Percentiles rank a stretch among this genome's conserved stretches.
These are phyloP conservation scores for Fissipunctia ypsillon DNA, from an alignment of 2,888 invertebrate genomes.

Conservation along the genomic window DNA sequence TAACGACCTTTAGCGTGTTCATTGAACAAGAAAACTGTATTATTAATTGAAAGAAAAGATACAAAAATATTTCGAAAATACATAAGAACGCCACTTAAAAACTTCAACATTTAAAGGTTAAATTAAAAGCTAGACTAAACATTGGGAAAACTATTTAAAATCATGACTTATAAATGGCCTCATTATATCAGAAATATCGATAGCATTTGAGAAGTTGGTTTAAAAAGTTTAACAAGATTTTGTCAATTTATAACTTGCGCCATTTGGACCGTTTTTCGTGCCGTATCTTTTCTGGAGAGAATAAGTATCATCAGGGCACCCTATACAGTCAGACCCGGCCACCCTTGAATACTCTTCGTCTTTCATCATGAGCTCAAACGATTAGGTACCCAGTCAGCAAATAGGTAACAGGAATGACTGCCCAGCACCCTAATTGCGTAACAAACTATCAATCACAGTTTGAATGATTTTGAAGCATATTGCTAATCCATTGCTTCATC, in stretches of 20 bases:
- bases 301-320: neutral
- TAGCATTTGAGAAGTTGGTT: neutral
- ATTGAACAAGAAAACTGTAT: too few relatives aligned
- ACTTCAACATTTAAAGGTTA: constrained; percentile 7
- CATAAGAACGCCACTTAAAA: neutral
- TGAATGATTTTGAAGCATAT: too few relatives aligned
- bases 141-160: neutral
- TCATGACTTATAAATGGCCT: neutral
- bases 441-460: too few relatives aligned
- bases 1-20: too few relatives aligned
- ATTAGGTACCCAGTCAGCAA: neutral
- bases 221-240: constrained; percentile 5
- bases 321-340: neutral
- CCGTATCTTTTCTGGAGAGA: neutral
- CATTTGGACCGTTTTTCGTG: neutral
- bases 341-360: neutral
- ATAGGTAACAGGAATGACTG: neutral
- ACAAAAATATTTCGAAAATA: neutral
- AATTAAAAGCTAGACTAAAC: constrained; percentile 1
- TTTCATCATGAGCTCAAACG: neutral
- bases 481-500: too few relatives aligned
- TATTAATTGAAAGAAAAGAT: too few relatives aligned
- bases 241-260: neutral
- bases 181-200: neutral
- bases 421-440: too few relatives aligned